Percentiles rank a stretch among this genome's conserved stretches.
These are phyloP conservation scores for Galeruca laticollis DNA, from an alignment of 2,888 invertebrate genomes.

Conservation along the genomic window DNA sequence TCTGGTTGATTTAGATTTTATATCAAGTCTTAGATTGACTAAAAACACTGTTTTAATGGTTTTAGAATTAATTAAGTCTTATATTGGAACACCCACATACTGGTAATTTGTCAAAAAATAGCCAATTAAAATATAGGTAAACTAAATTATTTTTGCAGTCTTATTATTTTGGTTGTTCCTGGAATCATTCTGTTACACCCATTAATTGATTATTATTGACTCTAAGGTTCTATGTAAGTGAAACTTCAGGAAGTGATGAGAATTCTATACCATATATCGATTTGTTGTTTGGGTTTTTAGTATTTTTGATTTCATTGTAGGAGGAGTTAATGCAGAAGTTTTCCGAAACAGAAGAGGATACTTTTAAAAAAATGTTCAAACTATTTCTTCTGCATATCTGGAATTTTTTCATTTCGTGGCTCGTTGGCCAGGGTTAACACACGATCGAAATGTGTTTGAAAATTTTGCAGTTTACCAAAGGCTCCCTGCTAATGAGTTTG, in stretches of 20 bases:
- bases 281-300: too few species aligned
- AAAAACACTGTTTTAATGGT: constrained; percentile 20
- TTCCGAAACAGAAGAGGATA: constrained; percentile 24
- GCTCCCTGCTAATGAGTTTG: constrained; percentile 19
- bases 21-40: constrained; percentile 6
- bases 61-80: constrained; percentile 21
- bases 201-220: constrained; percentile 10
- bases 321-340: too few species aligned
- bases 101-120: too few species aligned
- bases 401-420: constrained; percentile 22
- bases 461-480: constrained; percentile 14
- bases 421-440: too few species aligned
- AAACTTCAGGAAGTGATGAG: too few species aligned
- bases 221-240: constrained; percentile 12
- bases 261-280: too few species aligned
- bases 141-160: not conserved
- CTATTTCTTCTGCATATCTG: constrained; percentile 3
- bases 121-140: too few species aligned
- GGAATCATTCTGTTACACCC: constrained; percentile 18
- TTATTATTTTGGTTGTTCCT: not conserved
- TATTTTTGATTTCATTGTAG: not conserved
- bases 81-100: too few species aligned
- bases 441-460: constrained; percentile 18
- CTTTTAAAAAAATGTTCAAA: constrained; percentile 17
- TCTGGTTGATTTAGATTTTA: constrained; percentile 22